Base-by-base conservation (phyloP, 2,888 invertebrate genomes). In the Clistopyga incitator region DNA sequence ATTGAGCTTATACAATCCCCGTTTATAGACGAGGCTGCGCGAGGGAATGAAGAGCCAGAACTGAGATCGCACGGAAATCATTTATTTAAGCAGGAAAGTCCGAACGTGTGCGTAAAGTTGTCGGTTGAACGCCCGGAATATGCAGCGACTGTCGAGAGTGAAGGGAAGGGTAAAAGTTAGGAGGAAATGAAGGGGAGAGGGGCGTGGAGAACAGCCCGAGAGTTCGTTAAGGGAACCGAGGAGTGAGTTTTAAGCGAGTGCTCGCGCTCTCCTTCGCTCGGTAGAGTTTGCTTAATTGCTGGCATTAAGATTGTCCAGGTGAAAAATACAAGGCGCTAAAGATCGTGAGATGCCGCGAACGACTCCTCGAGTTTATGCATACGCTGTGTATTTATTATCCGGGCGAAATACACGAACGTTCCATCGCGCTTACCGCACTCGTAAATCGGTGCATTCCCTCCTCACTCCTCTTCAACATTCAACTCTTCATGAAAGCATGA, bases 211-310 rank as follows among this genome's bases (percentile, higher is more conserved):
- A 67, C 72, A 52, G 61, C n/a, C 50, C 78, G 54, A 68, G 77
- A 78, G 61, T 78, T 79, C 75, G 82, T 83, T 83, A 79, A 79
- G 79, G 79, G 65, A 76, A 74, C 54, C 74, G 25, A 6, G 34
- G 29, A 68, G 47, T 6, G 77, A 74, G 50, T 78, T 59, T 71
- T n/a, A n/a, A 78, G 67, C 72, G 59, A 47, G 67, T 47, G n/a
- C 45, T 34, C 56, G 56, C 50, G 59, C 74, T 42, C 72, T 29
- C 74, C 54, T 64, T 18, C 34, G 25, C 47, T 8, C 42, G 42
- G 59, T 8, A 71, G 47, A 79, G 56, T 78, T 77, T 68, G 82
- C 82, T 83, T 83, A 83, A 83, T 83, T 83, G 79, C 82, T 45
- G 45, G 82, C 78, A 76, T 82, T 82, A 82, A 82, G 79, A 72